Base-by-base conservation (phyloP, 1,140 invertebrate genomes). In the Papilio helenus region DNA sequence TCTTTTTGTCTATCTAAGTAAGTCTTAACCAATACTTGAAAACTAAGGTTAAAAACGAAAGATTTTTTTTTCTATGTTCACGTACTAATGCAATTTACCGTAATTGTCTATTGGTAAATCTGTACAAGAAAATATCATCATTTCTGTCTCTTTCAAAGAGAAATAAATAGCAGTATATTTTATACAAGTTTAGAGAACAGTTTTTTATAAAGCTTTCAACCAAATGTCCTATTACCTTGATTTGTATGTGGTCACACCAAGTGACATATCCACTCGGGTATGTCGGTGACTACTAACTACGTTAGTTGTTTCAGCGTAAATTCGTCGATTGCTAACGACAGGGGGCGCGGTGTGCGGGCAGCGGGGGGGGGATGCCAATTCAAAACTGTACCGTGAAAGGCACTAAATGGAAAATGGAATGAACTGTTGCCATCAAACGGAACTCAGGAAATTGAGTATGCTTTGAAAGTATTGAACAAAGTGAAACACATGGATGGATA, bases 371-470 rank as follows among this genome's bases (percentile, higher is more conserved):
- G 16, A 49, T 49, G 46, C 4, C 51, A 55, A 18, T 55, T 55
- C 18, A 5, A 55, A 55, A 55, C 51, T 55, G 8, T 55, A 55
- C 51, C 51, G 51, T 55, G 51, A 55, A 55, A 55, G 51, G 18
- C 51, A 55, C 51, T 55, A 55, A 55, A 55, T 55, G 51, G 51
- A 55, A 55, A 55, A 55, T 55, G 51, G 51, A 55, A 55, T 55
- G 51, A 55, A 55, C 18, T 18, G 51, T n/a, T 55, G 51, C 4
- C n/a, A 55, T 55, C 51, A 9, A n/a, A n/a, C 7, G 18, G 51
- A 55, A 8, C 16, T 55, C 18, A 55, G 51, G 51, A 55, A 55
- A 55, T 55, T 55, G n/a, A 55, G 51, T 8, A 20, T 55, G 51
- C 5, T 55, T 55, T 55, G 51, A n/a, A 55, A 55, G 2, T 20